These are phyloP conservation scores for Danio albolineatus DNA, from an alignment of 2,797 vertebrate genomes.

Conservation along the genomic window DNA sequence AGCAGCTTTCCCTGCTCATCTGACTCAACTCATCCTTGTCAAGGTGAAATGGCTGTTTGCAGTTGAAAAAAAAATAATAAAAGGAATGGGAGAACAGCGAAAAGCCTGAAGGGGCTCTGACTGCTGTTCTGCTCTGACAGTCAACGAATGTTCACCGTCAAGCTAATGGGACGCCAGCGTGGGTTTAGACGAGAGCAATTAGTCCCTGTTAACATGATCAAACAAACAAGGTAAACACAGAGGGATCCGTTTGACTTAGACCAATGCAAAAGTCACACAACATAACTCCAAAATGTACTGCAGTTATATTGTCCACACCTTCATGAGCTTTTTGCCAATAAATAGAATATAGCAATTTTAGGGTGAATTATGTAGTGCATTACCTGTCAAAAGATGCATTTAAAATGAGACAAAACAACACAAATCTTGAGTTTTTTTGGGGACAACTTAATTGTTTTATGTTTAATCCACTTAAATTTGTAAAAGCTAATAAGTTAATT, in stretches of 20 bases:
- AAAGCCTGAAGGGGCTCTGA: slow-evolving; percentile 35
- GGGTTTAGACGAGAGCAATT: slow-evolving; percentile 49
- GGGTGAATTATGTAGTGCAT: too few species aligned
- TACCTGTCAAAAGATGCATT: too few species aligned
- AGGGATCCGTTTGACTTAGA: not conserved
- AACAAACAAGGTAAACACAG: slow-evolving; percentile 3
- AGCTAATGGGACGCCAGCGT: slow-evolving; percentile 47
- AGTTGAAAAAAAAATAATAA: slow-evolving; percentile 28
- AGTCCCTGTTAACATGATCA: slow-evolving; percentile 44
- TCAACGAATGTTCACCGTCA: slow-evolving; percentile 27
- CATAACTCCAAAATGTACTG: too few species aligned
- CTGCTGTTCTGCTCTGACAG: slow-evolving; percentile 25
- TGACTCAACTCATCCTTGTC: slow-evolving; percentile 56
- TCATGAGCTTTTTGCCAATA: too few species aligned
- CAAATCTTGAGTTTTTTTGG: too few species aligned
- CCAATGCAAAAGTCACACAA: not conserved
- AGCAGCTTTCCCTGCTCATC: slow-evolving; percentile 50
- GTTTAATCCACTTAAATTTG: too few species aligned
- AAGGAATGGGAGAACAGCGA: slow-evolving; percentile 39
- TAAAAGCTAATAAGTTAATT: too few species aligned
- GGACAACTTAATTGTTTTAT: too few species aligned
- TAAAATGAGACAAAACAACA: too few species aligned
- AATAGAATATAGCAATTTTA: too few species aligned
- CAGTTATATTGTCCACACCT: too few species aligned
- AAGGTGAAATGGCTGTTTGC: slow-evolving; percentile 56